Evolutionary conservation across 2,797 vertebrate genomes (phyloP).

Genomic region (Pipistrellus pipistrellus): DNA sequence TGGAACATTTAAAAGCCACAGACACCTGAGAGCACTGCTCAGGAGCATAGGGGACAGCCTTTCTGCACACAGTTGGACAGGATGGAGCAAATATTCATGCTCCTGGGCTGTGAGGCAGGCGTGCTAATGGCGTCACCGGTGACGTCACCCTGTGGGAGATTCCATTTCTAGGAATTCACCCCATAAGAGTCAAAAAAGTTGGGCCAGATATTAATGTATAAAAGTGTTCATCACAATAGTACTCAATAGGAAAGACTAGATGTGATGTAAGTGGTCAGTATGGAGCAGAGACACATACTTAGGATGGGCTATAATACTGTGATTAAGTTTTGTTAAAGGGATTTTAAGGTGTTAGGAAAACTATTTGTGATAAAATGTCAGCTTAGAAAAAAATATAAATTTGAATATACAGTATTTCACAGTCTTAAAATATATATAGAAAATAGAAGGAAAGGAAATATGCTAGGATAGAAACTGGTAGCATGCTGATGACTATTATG

Average conservation of each 20-base stretch:
- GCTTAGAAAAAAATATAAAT: background rate
- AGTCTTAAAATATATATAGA: background rate
- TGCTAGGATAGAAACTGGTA: background rate
- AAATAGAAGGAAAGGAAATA: background rate
- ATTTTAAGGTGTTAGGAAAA: constrained; percentile 45
- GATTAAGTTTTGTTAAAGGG: background rate
- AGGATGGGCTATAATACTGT: background rate
- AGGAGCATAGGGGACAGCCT: background rate
- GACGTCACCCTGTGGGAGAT: background rate
- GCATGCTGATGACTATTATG: background rate
- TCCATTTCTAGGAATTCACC: background rate
- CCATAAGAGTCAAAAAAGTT: background rate
- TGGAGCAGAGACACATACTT: background rate
- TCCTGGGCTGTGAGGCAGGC: background rate
- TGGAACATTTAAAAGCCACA: background rate
- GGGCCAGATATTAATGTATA: background rate
- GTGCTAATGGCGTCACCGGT: too few species aligned
- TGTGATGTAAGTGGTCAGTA: background rate
- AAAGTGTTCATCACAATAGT: constrained; percentile 4
- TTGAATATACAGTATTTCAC: background rate
- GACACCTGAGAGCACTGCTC: background rate
- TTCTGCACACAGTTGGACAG: background rate
- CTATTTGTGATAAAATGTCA: constrained; percentile 35
- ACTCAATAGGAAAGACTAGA: background rate
- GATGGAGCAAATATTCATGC: background rate